These are phyloP conservation scores for Eurypyga helias DNA, from an alignment of 2,113 vertebrate genomes.

Conservation along the genomic window DNA sequence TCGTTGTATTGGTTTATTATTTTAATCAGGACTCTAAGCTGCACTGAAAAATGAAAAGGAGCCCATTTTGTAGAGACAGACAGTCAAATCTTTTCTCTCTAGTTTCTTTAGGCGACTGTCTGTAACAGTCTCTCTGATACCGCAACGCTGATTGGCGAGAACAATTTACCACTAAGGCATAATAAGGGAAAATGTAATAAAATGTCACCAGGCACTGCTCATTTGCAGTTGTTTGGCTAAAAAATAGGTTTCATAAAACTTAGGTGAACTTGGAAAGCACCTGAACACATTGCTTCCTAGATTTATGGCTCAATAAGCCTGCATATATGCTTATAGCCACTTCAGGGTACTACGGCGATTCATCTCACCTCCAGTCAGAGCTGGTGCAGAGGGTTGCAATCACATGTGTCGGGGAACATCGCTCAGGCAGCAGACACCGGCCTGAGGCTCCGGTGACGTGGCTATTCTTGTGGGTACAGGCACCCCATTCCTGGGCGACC, in stretches of 20 bases:
- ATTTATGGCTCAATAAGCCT: conserved; percentile 70
- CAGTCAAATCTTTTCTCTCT: not conserved
- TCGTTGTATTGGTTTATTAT: not conserved
- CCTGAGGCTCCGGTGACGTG: fast-evolving
- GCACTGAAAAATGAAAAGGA: not conserved
- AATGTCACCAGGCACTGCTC: conserved; percentile 61
- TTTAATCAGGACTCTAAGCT: not conserved
- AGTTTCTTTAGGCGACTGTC: not conserved
- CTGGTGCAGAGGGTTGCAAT: not conserved
- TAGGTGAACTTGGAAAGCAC: conserved; percentile 46
- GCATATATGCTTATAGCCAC: conserved; percentile 52
- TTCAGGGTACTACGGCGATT: conserved; percentile 13
- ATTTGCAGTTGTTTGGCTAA: conserved; percentile 71
- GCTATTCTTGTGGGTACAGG: not conserved
- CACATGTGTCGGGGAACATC: not conserved
- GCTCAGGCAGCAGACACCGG: not conserved
- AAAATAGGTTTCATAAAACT: conserved; percentile 78
- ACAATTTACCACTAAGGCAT: conserved; percentile 68
- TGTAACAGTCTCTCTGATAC: conserved; percentile 1
- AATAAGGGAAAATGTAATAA: conserved; percentile 73
- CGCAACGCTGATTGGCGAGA: conserved; percentile 53
- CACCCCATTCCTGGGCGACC: not conserved
- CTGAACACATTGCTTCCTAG: conserved; percentile 30
- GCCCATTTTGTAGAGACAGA: not conserved
- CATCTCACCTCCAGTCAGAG: not conserved